Base-by-base conservation (phyloP, 2,888 invertebrate genomes). In the Spialia ferax region DNA sequence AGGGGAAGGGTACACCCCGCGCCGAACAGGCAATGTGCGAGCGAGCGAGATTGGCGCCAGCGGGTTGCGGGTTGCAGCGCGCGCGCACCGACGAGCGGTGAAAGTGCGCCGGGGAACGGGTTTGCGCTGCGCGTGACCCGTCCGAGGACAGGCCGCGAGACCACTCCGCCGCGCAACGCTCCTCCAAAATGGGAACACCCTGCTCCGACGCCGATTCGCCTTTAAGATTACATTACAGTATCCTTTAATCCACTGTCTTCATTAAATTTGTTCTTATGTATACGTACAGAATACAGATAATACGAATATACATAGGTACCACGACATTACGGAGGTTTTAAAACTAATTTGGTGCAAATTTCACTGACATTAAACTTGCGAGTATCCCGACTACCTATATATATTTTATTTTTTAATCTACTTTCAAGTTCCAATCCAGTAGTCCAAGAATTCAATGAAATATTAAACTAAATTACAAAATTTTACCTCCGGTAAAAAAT, bases 31-130 rank as follows among this genome's bases (percentile, higher is more conserved):
- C 55, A 67, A 74, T 75, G 86, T 82, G 85, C 81, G 86, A 85
- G 88, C 72, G 74, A 81, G 86, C 78, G 80, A 83, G 76, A 84
- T 70, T 73, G 79, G 73, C 71, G 74, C 72, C 70, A 72, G 69
- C 64, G 38, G 11, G 32, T 32, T 26, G 32, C 32, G 32, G 32
- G 57, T n/a, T 74, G 71, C 72, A 72, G 77, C 83, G 83, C 87
- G 76, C 79, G 86, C 87, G 86, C 89, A 87, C 76, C 87, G 81
- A 82, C 81, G 82, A 84, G 82, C 85, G 89, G 91, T 91, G 92
- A 91, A 93, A 93, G 92, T 92, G 86, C 87, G 87, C 85, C 75
- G 83, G 80, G 79, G 81, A 92, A 92, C 92, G 80, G 82, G 92
- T 93, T 92, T 90, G 87, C 83, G 79, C 38, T n/a, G 38, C 2